These are phyloP conservation scores for Oopsacas minuta DNA, from an alignment of 37 sponge, comb jelly and placozoan genomes.

Conservation along the genomic window DNA sequence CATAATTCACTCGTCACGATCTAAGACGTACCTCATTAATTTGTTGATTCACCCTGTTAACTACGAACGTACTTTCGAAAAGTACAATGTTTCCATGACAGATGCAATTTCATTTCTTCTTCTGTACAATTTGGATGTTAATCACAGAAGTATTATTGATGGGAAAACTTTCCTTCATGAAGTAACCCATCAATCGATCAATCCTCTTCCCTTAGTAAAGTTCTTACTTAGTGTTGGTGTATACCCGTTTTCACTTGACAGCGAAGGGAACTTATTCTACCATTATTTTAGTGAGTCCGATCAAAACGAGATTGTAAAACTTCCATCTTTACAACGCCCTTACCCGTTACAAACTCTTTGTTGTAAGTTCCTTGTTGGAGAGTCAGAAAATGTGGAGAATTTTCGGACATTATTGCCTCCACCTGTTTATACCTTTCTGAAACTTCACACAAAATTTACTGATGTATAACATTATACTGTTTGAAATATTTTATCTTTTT, in stretches of 20 bases:
- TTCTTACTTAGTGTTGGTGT: not conserved
- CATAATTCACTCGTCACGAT: not conserved
- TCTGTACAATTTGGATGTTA: not conserved
- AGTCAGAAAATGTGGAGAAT: not conserved
- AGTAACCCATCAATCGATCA: not conserved
- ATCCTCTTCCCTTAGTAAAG: not conserved
- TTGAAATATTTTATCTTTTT: too few species aligned
- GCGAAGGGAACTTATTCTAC: not conserved
- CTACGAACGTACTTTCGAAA: not conserved
- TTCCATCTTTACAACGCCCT: not conserved
- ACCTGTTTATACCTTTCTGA: not conserved
- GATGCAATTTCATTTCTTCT: not conserved
- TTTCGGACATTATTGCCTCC: not conserved
- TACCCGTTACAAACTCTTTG: not conserved
- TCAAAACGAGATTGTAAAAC: not conserved
- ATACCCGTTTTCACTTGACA: not conserved
- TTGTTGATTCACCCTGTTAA: not conserved
- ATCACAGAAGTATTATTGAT: not conserved
- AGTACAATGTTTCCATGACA: not conserved
- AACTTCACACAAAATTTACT: not conserved
- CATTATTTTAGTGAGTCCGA: not conserved
- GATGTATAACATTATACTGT: too few species aligned
- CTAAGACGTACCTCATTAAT: not conserved
- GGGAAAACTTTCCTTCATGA: not conserved
- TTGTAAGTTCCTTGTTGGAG: not conserved